Evolutionary conservation across 2,113 vertebrate genomes (phyloP).

Genomic region (Rhinolophus ferrumequinum): DNA sequence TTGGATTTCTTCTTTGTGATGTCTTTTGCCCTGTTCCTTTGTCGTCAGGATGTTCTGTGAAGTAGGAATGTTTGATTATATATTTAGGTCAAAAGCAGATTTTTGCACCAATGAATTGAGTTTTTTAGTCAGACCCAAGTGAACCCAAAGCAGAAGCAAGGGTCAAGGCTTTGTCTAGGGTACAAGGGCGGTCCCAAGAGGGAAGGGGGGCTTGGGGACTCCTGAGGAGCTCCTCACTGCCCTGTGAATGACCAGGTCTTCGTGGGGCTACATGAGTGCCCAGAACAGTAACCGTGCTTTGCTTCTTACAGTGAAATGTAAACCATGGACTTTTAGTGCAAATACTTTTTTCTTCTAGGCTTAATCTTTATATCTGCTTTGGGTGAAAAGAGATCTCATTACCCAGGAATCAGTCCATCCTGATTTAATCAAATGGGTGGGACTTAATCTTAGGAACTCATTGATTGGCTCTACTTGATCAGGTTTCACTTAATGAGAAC

Average conservation of each 20-base stretch:
- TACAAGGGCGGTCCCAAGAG: fast-evolving
- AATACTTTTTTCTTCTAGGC: no score
- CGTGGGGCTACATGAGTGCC: background rate
- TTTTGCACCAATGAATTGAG: background rate
- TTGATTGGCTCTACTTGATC: background rate
- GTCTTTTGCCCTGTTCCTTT: background rate
- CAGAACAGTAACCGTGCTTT: background rate
- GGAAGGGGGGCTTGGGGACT: background rate
- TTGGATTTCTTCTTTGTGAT: background rate
- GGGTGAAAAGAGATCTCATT: background rate
- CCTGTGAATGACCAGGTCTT: background rate
- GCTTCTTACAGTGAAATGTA: background rate
- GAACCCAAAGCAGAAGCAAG: background rate
- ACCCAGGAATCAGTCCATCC: background rate
- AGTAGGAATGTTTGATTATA: background rate
- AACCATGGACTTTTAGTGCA: background rate
- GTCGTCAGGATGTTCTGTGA: background rate
- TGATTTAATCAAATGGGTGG: background rate
- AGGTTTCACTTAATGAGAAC: background rate
- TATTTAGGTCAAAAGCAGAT: background rate
- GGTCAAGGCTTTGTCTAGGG: background rate
- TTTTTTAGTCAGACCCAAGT: background rate
- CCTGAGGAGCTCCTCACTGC: no score
- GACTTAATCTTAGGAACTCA: background rate
- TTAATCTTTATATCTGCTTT: background rate